Evolutionary conservation across 2,113 vertebrate species (phyloP).

Genomic region (Prolemur simus): DNA sequence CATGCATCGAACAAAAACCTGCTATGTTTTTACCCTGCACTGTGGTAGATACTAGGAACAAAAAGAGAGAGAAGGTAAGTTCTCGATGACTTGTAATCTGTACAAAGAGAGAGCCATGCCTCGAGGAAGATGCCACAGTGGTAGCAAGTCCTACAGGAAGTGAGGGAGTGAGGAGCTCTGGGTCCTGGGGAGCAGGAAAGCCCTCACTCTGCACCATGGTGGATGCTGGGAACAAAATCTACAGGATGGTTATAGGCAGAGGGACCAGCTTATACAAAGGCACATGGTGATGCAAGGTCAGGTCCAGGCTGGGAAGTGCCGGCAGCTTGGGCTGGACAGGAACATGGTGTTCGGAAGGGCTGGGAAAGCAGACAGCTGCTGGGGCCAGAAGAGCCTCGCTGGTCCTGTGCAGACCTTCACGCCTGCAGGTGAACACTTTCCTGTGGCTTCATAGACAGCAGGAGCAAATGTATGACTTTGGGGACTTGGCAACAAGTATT

Average conservation of each 20-base stretch:
- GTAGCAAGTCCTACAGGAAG: neutral
- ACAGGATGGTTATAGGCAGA: neutral
- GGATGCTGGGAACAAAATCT: neutral
- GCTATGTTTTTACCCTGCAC: neutral
- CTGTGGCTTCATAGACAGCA: neutral
- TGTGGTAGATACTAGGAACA: neutral
- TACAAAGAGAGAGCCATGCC: neutral
- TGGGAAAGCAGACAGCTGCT: neutral
- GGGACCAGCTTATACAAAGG: too few species aligned
- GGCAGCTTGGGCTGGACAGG: neutral
- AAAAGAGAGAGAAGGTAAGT: neutral
- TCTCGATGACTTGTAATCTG: neutral
- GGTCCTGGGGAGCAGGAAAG: neutral
- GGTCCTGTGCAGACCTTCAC: neutral
- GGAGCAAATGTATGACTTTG: neutral
- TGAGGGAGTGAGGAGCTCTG: neutral
- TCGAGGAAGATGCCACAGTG: neutral
- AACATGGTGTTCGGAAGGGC: too few species aligned
- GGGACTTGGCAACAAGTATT: neutral
- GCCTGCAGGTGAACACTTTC: neutral
- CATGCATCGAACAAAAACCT: neutral
- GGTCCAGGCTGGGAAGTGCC: neutral
- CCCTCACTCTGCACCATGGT: neutral
- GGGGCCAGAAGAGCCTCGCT: neutral
- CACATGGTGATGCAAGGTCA: accelerated